Base-by-base conservation (phyloP, 2,888 invertebrate genomes). In the Eurois occulta region DNA sequence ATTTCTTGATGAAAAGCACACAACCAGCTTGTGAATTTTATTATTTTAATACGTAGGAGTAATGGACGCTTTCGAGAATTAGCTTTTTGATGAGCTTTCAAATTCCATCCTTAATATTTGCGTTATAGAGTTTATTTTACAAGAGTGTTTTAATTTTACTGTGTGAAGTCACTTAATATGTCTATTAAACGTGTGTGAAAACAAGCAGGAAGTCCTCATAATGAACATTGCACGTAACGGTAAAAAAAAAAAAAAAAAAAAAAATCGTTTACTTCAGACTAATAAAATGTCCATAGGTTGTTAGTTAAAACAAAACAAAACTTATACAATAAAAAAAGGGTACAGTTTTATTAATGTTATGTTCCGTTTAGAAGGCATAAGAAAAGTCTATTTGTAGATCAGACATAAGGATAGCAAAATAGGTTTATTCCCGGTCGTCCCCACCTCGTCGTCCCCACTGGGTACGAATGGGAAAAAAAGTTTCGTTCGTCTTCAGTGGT, bases 1-100 rank as follows among this genome's bases (percentile, higher is more conserved):
- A 75, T 72, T 75, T 78, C 79, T 76, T 72, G 77, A 86, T 80
- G 80, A 85, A 76, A 80, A 86, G 72, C 73, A 80, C 43, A 80
- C 77, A 84, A 52, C 70, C 72, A 71, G 66, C 71, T 74, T 67
- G 65, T 62, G 46, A 86, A 69, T 84, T 72, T 62, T 86, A 77
- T 73, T 72, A 72, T 83, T 78, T 68, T 79, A 69, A 86, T 77
- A 83, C 70, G 75, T 71, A n/a, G 55, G 76, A 38, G 70, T 85
- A 82, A 82, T 73, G 52, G 77, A 67, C 72, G 77, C 68, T 73
- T 62, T 52, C 46, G 38, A 41, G 71, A 62, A 73, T 80, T 71
- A 74, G 76, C 71, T 85, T 85, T 77, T 62, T 74, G 65, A 68
- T 35, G 68, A 55, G 3, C 10, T 55, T 24, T 18, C 48, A 38